Evolutionary conservation across 2,888 invertebrate species (phyloP).

Genomic region (Neria commutata): DNA sequence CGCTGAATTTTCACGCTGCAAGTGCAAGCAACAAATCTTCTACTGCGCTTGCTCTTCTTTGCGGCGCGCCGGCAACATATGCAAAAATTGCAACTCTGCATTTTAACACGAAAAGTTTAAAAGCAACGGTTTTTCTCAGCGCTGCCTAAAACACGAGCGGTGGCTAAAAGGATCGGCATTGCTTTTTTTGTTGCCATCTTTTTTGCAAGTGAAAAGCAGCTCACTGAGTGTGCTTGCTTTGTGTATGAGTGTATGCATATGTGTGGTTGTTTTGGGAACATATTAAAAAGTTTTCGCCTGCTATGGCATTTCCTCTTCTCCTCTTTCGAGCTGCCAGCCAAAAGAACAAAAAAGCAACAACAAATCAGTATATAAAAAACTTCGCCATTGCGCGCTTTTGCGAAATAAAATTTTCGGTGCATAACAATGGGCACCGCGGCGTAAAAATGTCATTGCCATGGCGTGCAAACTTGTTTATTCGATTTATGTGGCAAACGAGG

Average conservation of each 20-base stretch:
- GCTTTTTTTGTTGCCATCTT: too few relatives aligned
- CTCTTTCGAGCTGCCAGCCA: background rate
- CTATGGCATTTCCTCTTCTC: background rate
- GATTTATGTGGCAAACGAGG: too few relatives aligned
- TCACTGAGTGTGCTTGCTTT: too few relatives aligned
- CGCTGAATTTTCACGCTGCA: too few relatives aligned
- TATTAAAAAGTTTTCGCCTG: background rate
- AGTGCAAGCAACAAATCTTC: too few relatives aligned
- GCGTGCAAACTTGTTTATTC: background rate
- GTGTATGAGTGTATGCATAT: too few relatives aligned
- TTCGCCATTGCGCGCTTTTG: too few relatives aligned
- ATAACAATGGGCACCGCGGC: background rate
- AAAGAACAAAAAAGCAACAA: background rate
- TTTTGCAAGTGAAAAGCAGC: too few relatives aligned
- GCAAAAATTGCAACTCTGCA: background rate
- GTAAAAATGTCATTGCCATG: background rate
- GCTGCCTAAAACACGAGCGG: background rate
- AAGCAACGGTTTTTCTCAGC: background rate
- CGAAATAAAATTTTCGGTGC: background rate
- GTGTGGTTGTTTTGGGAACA: background rate
- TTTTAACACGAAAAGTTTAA: slow-evolving; percentile 1
- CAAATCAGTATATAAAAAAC: background rate
- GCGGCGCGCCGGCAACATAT: background rate
- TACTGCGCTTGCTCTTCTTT: too few relatives aligned
- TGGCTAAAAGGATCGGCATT: background rate